These are phyloP conservation scores for Synergus itoensis DNA, from an alignment of 2,888 invertebrate genomes.

Conservation along the genomic window DNA sequence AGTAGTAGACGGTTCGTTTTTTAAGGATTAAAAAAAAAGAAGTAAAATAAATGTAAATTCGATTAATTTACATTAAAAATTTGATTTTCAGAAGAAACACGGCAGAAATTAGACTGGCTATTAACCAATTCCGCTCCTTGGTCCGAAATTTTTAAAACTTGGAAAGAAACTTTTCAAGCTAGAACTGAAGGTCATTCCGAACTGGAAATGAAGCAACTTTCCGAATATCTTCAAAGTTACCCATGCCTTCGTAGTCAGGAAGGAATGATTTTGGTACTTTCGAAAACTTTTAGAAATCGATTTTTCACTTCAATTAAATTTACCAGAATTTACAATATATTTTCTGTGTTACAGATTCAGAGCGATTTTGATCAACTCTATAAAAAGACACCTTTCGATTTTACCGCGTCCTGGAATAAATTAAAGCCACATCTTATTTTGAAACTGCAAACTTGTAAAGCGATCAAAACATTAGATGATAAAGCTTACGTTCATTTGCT, in stretches of 20 bases:
- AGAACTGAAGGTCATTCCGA: constrained; percentile 29
- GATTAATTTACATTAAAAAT: not conserved
- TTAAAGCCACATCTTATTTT: constrained; percentile 16
- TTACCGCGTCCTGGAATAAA: not conserved
- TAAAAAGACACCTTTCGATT: not conserved
- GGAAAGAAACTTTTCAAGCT: constrained; percentile 24
- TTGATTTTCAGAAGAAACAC: constrained; percentile 17
- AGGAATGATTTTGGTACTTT: constrained; percentile 25
- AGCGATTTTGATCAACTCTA: constrained; percentile 4
- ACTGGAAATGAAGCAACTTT: constrained; percentile 9
- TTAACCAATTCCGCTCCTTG: not conserved
- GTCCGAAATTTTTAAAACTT: constrained; percentile 6
- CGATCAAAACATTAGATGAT: constrained; percentile 29
- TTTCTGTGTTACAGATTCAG: constrained; percentile 5
- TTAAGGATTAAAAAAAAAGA: not conserved
- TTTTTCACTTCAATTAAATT: not conserved
- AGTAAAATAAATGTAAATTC: not conserved
- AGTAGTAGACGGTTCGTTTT: constrained; percentile 11
- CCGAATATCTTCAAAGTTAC: constrained; percentile 17
- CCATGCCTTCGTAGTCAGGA: constrained; percentile 23
- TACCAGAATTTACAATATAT: not conserved
- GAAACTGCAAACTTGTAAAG: constrained; percentile 14
- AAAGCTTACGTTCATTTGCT: constrained; percentile 21
- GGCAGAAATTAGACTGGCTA: constrained; percentile 19
- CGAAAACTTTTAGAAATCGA: not conserved